Conservation (phyloP, 1,140 invertebrate species). For the Heliconius hewitsoni region DNA sequence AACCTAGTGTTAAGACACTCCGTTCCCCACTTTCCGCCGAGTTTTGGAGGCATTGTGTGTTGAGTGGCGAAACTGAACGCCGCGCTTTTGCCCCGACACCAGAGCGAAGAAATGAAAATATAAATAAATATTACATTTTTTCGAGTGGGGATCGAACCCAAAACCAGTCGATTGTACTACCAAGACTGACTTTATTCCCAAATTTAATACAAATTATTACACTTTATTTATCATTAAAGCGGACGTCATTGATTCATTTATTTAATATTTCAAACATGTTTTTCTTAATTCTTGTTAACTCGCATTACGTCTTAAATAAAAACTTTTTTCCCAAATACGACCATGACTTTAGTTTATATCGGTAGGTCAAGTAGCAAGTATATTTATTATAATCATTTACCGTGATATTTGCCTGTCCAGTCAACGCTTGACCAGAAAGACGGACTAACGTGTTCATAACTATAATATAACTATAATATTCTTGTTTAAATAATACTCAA, state of each 20-base stretch:
- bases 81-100: no score
- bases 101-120: no score
- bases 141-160: no score
- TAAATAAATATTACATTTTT: no score
- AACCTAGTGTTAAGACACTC: no score
- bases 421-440: conserved; percentile 20
- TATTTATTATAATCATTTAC: conserved; percentile 2
- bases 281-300: not conserved
- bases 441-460: not conserved
- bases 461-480: not conserved
- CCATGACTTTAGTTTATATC: not conserved
- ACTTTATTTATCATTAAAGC: not conserved
- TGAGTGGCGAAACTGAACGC: no score
- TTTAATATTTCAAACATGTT: not conserved
- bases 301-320: not conserved
- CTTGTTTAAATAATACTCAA: not conserved
- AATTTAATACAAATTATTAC: not conserved
- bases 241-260: not conserved
- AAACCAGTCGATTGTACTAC: no score
- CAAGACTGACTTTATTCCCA: no score
- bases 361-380: not conserved
- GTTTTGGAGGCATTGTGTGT: no score
- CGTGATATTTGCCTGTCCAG: not conserved
- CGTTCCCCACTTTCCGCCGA: no score
- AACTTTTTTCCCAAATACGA: not conserved